Evolutionary conservation across 2,888 invertebrate species (phyloP), one percentile per base, ranked within the genome.

Genomic region (Rutpela maculata): DNA sequence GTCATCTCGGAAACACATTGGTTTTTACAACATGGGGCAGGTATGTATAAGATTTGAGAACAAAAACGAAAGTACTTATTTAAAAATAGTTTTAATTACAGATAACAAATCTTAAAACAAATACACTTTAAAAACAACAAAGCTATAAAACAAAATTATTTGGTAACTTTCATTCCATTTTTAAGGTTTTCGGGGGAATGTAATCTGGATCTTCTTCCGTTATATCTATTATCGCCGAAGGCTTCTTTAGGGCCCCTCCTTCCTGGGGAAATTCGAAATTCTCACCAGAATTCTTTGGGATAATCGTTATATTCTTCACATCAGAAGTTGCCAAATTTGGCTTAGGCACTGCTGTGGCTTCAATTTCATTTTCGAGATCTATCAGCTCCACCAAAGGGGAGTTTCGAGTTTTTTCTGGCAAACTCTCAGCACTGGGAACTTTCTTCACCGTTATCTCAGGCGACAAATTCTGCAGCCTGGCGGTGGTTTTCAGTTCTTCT

Each of bases 351-450:
- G 88, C 83, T 15, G 86, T 89, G 12, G 89, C 88, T 17, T 87
- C 85, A 50, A 90, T 82, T 78, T 89, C 87, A 65, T 86, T 88
- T 78, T 90, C 90, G 43, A 89, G 80, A 85, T 90, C 89, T 7
- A 88, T 81, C 31, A 84, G 78, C 78, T 86, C 86, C 56, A 85
- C 62, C 10, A 67, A 56, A 43, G 78, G 31, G 18, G 67, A 56
- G n/a, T 26, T 38, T 56, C 15, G 66, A 55, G 15, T n/a, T 35
- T 56, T 76, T 59, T 60, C 72, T 75, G 68, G 66, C 12, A 77
- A 38, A n/a, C 43, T 66, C 18, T 76, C 70, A 0, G 63, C 31
- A n/a, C 67, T 76, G 17, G 81, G 78, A 7, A 85, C 80, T 65
- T 86, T 86, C 72, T 84, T 86, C 6, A 86, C 80, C 0, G 86